These are phyloP conservation scores for Aethina tumida DNA, from an alignment of 1,140 invertebrate species.

Conservation along the genomic window DNA sequence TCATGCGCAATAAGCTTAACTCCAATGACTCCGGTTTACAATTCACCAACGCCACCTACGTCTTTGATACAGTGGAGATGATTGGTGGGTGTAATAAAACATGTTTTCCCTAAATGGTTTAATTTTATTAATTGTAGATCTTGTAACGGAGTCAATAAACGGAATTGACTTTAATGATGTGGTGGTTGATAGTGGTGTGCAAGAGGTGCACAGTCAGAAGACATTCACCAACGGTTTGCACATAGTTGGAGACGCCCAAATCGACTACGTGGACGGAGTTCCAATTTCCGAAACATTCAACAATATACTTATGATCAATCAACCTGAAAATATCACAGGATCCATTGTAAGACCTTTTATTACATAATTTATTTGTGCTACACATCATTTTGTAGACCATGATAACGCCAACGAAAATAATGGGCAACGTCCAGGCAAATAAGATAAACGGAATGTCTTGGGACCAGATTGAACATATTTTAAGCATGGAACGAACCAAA, in stretches of 20 bases:
- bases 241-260: conserved; percentile 21
- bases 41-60: conserved; percentile 23
- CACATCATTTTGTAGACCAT: conserved; percentile 17
- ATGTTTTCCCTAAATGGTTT: conserved; percentile 3
- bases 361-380: conserved; percentile 7
- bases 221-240: conserved; percentile 19
- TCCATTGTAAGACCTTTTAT: conserved; percentile 20
- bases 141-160: conserved; percentile 21
- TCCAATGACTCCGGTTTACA: conserved; percentile 17
- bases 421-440: conserved; percentile 18
- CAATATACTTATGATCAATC: conserved; percentile 14
- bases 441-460: conserved; percentile 23
- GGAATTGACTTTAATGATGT: conserved; percentile 22
- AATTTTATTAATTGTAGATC: conserved; percentile 12
- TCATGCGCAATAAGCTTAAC: conserved; percentile 22
- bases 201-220: conserved; percentile 21
- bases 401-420: conserved; percentile 12
- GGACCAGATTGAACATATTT: too few relatives aligned
- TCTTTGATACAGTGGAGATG: conserved; percentile 21
- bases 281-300: conserved; percentile 21
- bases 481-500: too few relatives aligned
- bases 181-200: conserved; percentile 23
- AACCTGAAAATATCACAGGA: conserved; percentile 11
- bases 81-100: conserved; percentile 14
- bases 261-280: conserved; percentile 23